Base-by-base conservation (phyloP, 2,888 invertebrate species). In the Synanthedon myopaeformis region DNA sequence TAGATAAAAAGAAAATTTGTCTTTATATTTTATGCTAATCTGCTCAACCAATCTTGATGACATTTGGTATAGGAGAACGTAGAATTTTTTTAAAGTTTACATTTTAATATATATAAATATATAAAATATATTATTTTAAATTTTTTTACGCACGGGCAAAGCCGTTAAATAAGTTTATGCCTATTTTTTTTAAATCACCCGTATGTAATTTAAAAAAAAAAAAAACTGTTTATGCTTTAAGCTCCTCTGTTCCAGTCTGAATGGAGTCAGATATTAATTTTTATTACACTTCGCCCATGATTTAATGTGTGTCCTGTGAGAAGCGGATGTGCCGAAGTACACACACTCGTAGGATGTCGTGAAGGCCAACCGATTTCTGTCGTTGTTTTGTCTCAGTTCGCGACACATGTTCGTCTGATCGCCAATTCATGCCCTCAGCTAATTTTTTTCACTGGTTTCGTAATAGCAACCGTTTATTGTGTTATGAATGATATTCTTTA, bases 321-420 rank as follows among this genome's bases (percentile, higher is more conserved):
- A 85, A 86, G 72, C 83, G 82, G 82, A 83, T 77, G 79, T 79
- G 14, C n/a, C 14, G 45, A 45, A 45, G 45, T 45, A 35, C 35
- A 35, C 35, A 35, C 35, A 45, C 45, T 45, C 45, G 45, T 49
- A 67, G 84, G 83, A 84, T 82, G 81, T 71, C 61, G 64, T 66
- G 83, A 85, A 85, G 86, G 86, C 67, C 84, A 69, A 66, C 75
- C 74, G 76, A 77, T 76, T 74, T 72, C 69, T 69, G 70, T 79
- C 70, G 72, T 74, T 63, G 66, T 77, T 79, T 80, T 82, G 80
- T 79, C 74, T 69, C 73, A 53, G 13, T 51, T 11, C 56, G 56
- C 60, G 55, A 56, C 57, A 57, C 56, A 51, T 62, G 61, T 49
- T 56, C 52, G 49, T 51, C 51, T 51, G 51, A 5, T 49, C 45